A percentile compares a stretch with the other conserved stretches of the same genome.
phyloP scores from a whole-genome alignment of 2,113 vertebrate species.

The Artemisiospiza belli region DNA sequence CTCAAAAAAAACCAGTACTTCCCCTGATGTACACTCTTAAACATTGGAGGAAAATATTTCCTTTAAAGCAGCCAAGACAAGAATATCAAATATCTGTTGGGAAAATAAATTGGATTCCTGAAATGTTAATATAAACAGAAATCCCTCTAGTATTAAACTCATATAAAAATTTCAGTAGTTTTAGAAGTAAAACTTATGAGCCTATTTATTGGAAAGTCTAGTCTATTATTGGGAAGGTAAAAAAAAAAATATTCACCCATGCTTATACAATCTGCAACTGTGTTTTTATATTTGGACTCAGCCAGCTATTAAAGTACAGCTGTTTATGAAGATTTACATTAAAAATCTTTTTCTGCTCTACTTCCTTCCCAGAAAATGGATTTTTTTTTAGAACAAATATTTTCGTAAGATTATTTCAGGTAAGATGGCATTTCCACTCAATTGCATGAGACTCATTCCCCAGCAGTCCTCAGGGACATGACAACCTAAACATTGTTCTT shows the following conservation, averaged over 20 bases:
- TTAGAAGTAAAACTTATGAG: background rate
- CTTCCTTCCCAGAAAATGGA: background rate
- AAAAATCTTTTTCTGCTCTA: background rate
- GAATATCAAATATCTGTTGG: background rate
- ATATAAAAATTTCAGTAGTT: background rate
- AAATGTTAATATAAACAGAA: slow-evolving; percentile 11
- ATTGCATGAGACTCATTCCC: background rate
- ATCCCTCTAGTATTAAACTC: background rate
- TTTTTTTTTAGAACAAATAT: background rate
- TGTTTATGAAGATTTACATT: background rate
- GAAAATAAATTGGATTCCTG: slow-evolving; percentile 4
- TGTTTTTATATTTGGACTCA: background rate
- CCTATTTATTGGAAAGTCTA: background rate
- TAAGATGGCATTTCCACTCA: background rate
- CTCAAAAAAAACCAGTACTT: background rate
- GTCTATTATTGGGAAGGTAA: background rate
- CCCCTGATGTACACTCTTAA: background rate
- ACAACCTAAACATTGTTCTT: background rate
- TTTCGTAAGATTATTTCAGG: background rate
- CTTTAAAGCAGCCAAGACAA: background rate
- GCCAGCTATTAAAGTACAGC: background rate
- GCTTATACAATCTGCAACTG: background rate
- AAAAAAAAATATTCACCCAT: background rate
- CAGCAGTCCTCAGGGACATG: background rate
- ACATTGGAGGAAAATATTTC: background rate